These are phyloP conservation scores for Thripadectes ignobilis DNA, from an alignment of 2,797 vertebrate species.

Conservation along the genomic window DNA sequence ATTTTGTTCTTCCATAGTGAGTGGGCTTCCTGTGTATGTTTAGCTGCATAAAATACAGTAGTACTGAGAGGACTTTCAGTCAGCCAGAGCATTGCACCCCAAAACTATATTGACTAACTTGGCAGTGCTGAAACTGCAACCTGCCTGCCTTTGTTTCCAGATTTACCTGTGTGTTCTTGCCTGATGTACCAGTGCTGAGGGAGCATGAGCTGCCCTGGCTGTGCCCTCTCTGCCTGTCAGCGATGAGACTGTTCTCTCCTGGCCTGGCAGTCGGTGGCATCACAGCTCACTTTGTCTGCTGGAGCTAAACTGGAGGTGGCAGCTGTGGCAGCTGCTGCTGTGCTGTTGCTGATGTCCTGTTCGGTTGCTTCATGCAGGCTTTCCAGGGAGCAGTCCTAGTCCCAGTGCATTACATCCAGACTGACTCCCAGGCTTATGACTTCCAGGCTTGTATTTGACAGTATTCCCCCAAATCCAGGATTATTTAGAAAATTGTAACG, in stretches of 20 bases:
- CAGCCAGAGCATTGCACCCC: not conserved
- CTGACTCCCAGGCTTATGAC: not conserved
- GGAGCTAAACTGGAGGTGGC: not conserved
- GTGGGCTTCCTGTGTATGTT: accelerated
- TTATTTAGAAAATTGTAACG: not conserved
- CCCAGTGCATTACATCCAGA: not conserved
- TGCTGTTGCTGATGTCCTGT: accelerated
- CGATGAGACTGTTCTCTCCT: not conserved
- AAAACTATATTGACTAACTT: accelerated
- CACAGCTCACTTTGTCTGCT: not conserved
- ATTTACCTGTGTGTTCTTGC: not conserved
- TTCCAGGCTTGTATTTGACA: not conserved
- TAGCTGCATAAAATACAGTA: not conserved
- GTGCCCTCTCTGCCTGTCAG: not conserved
- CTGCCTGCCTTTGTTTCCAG: not conserved
- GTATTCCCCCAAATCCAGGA: not conserved
- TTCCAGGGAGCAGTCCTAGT: not conserved
- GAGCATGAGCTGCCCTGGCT: not conserved
- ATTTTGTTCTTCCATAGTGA: not conserved
- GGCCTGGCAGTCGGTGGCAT: not conserved
- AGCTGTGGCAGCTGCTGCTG: not conserved
- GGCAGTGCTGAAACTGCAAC: not conserved
- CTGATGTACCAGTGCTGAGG: not conserved
- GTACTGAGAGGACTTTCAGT: not conserved
- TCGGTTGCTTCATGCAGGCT: not conserved